Conservation (phyloP, 2,888 invertebrate genomes). For the Drosophila parthenogenetica region DNA sequence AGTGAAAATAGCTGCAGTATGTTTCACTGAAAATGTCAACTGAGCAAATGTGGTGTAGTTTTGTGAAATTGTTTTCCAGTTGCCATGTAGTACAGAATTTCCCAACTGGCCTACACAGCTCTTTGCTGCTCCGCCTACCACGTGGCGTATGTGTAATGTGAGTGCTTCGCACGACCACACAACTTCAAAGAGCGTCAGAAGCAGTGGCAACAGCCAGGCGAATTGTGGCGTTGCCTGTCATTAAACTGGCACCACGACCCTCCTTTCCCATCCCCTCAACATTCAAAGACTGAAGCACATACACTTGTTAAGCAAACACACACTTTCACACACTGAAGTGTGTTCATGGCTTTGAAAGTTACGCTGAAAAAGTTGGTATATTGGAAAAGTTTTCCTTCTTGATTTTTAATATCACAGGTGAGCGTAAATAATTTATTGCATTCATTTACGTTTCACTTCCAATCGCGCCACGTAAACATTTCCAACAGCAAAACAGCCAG, state of each 20-base stretch:
- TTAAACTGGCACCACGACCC: conserved; percentile 55
- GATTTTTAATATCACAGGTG: conserved; percentile 83
- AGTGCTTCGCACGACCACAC: conserved; percentile 40
- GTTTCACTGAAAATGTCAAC: conserved; percentile 1
- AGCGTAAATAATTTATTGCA: conserved; percentile 82
- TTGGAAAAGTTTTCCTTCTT: conserved; percentile 81
- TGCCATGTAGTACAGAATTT: conserved; percentile 29
- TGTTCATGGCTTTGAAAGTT: conserved; percentile 63
- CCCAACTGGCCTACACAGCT: conserved; percentile 19
- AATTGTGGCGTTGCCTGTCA: conserved; percentile 62
- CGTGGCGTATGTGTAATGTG: conserved; percentile 52
- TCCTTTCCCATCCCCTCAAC: not conserved
- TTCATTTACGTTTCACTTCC: conserved; percentile 81
- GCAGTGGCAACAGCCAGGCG: conserved; percentile 27
- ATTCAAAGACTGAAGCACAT: conserved; percentile 21
- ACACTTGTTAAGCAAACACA: conserved; percentile 18
- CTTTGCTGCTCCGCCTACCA: conserved; percentile 22
- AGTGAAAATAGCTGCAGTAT: not conserved
- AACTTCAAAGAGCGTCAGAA: conserved; percentile 66
- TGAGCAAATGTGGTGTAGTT: conserved; percentile 14
- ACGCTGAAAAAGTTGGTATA: conserved; percentile 74
- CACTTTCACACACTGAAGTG: conserved; percentile 20
- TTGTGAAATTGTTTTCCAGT: conserved; percentile 24
- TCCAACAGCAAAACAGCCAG: conserved; percentile 40
- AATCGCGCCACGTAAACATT: conserved; percentile 75